Base-by-base conservation (phyloP, 2,888 invertebrate species). In the Sympetrum striolatum region DNA sequence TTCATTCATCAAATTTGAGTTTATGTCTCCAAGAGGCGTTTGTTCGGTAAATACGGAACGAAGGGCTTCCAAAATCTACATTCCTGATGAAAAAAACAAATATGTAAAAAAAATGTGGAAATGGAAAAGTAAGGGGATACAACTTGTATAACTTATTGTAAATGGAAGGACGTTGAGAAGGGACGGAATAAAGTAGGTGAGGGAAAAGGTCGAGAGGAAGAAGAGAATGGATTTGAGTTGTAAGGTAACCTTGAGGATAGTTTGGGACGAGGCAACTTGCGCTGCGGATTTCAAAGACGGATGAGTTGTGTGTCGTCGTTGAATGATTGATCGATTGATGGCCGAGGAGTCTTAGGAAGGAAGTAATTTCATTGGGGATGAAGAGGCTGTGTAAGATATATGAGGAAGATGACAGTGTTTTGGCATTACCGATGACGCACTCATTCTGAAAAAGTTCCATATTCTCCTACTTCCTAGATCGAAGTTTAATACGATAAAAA, bases 281-380 rank as follows among this genome's bases (percentile, higher is more conserved):
- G 44, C 25, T 22, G 48, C 12, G 39, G 48, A 39, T 81, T 44
- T 44, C 81, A 48, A 81, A 81, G 81, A 81, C 81, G 81, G 81
- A 81, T 81, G 48, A 44, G 81, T 2, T 81, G 48, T 44, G 48
- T 81, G 81, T 48, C 48, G 39, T 81, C 81, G 81, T 15, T 8
- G 81, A 25, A 81, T 81, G 81, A 81, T 81, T 44, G 81, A 81
- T 81, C 81, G 81, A 81, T 44, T 81, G 81, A 81, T 48, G 18
- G 81, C 81, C n/a, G 44, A 18, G 81, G 39, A 80, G 80, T 22
- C 80, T 80, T 22, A 37, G 80, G 48, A 48, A 81, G 81, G 81
- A 81, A 81, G 81, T 81, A 81, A 81, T 81, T 81, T 81, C 25
- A 81, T 25, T 44, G 81, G 14, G 39, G 25, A 81, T 81, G 81